Percentiles rank a stretch among this genome's conserved stretches.
Evolutionary conservation across 2,888 invertebrate genomes (phyloP).

Genomic region (Acrobasis repandana): DNA sequence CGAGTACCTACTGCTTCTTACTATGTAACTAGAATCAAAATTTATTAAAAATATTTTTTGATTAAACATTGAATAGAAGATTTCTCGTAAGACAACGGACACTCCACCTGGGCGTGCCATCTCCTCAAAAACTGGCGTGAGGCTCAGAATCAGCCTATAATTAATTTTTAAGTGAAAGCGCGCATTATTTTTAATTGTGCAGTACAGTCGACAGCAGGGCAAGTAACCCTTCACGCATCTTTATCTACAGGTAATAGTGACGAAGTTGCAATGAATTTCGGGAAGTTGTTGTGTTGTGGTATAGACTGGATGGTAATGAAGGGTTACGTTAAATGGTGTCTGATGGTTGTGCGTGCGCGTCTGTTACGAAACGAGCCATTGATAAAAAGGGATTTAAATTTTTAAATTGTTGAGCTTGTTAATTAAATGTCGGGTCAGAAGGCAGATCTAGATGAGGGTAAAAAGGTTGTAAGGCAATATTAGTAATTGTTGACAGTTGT

Average conservation of each 20-base stretch:
- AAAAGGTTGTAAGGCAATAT: background rate
- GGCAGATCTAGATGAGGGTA: background rate
- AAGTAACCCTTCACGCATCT: too few species aligned
- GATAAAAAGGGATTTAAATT: background rate
- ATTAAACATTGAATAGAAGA: background rate
- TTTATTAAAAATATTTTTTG: too few species aligned
- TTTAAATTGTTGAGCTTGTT: constrained; percentile 4
- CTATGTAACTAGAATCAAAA: too few species aligned
- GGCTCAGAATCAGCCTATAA: constrained; percentile 36
- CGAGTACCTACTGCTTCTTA: too few species aligned
- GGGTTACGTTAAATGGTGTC: constrained; percentile 24
- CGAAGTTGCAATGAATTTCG: too few species aligned
- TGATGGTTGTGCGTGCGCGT: constrained; percentile 7
- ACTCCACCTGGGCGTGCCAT: constrained; percentile 15
- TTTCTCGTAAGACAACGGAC: constrained; percentile 10
- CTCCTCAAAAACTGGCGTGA: constrained; percentile 12
- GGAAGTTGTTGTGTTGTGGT: constrained; percentile 11
- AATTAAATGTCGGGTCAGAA: background rate
- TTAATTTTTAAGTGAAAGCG: constrained; percentile 63
- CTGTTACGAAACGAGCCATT: constrained; percentile 1
- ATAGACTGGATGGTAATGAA: constrained; percentile 28
- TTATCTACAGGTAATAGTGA: too few species aligned
- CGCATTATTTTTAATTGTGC: constrained; percentile 59
- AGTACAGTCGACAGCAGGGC: too few species aligned
- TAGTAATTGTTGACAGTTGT: too few species aligned